phyloP scores from a whole-genome alignment of 2,888 invertebrate species.

The Agrochola lota region DNA sequence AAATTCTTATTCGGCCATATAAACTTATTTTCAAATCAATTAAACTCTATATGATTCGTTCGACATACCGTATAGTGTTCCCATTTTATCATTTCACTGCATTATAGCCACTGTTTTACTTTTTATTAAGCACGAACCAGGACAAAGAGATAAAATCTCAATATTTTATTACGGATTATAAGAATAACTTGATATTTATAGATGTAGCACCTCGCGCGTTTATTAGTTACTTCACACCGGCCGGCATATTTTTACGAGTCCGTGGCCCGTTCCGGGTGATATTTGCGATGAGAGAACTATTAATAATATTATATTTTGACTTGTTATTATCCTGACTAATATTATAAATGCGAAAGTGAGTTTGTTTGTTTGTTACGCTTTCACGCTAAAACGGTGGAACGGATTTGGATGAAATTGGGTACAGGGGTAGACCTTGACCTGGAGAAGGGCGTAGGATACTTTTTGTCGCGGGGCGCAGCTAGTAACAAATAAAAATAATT shows the following conservation, averaged over 20 bases:
- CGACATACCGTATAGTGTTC: constrained; percentile 28
- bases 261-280: constrained; percentile 45
- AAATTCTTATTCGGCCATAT: constrained; percentile 5
- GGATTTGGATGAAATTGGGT: too few species aligned
- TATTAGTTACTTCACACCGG: constrained; percentile 63
- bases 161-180: constrained; percentile 59
- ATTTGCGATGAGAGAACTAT: constrained; percentile 48
- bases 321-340: too few species aligned
- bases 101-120: constrained; percentile 52
- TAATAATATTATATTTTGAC: not conserved
- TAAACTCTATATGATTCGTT: constrained; percentile 37
- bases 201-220: constrained; percentile 59
- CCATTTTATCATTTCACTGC: constrained; percentile 22
- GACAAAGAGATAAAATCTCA: constrained; percentile 49
- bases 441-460: too few species aligned
- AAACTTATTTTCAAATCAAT: constrained; percentile 31
- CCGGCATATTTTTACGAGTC: constrained; percentile 62
- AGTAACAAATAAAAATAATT: not conserved
- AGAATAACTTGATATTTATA: constrained; percentile 64
- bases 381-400: too few species aligned
- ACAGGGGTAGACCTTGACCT: too few species aligned
- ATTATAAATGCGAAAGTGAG: too few species aligned
- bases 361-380: too few species aligned
- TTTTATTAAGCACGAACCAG: constrained; percentile 50
- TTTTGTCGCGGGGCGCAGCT: too few species aligned